phyloP scores from a whole-genome alignment of 2,888 invertebrate genomes.

The Gnatocerus cornutus region DNA sequence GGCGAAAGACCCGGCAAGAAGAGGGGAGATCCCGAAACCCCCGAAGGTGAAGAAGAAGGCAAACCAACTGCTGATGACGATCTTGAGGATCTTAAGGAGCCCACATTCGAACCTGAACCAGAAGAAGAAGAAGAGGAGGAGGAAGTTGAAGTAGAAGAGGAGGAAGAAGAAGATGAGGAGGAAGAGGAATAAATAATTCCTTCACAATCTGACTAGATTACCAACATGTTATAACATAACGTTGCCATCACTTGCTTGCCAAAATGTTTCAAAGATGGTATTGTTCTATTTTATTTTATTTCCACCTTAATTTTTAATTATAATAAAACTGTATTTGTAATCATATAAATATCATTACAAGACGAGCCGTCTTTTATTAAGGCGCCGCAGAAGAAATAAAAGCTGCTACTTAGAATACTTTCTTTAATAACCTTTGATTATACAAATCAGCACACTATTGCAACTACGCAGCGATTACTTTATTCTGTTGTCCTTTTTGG shows the following conservation, averaged over 20 bases:
- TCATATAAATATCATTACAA: slow-evolving; percentile 57
- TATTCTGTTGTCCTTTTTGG: slow-evolving; percentile 80
- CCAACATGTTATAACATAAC: slow-evolving; percentile 55
- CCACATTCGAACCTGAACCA: slow-evolving; percentile 79
- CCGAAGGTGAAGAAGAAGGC: slow-evolving; percentile 92
- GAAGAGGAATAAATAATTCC: slow-evolving; percentile 71
- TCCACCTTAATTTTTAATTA: slow-evolving; percentile 58
- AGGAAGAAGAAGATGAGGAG: slow-evolving; percentile 83
- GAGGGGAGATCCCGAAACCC: slow-evolving; percentile 90
- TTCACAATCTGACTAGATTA: slow-evolving; percentile 31
- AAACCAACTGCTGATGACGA: slow-evolving; percentile 84
- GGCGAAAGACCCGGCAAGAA: slow-evolving; percentile 96
- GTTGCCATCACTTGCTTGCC: slow-evolving; percentile 45
- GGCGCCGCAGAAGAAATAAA: slow-evolving; percentile 38
- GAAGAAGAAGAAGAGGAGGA: slow-evolving; percentile 84
- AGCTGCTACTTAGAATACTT: slow-evolving; percentile 3
- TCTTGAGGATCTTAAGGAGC: slow-evolving; percentile 75
- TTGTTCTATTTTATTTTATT: slow-evolving; percentile 57
- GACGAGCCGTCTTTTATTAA: slow-evolving; percentile 28
- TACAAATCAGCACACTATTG: slow-evolving; percentile 29
- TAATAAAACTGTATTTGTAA: slow-evolving; percentile 69
- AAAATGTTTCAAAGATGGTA: slow-evolving; percentile 32
- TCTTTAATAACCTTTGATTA: slow-evolving; percentile 34
- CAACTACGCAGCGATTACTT: slow-evolving; percentile 58
- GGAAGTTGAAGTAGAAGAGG: slow-evolving; percentile 83